Percentiles rank a stretch among this genome's conserved stretches.
phyloP scores from a whole-genome alignment of 2,888 invertebrate species.

The Limnephilus lunatus region DNA sequence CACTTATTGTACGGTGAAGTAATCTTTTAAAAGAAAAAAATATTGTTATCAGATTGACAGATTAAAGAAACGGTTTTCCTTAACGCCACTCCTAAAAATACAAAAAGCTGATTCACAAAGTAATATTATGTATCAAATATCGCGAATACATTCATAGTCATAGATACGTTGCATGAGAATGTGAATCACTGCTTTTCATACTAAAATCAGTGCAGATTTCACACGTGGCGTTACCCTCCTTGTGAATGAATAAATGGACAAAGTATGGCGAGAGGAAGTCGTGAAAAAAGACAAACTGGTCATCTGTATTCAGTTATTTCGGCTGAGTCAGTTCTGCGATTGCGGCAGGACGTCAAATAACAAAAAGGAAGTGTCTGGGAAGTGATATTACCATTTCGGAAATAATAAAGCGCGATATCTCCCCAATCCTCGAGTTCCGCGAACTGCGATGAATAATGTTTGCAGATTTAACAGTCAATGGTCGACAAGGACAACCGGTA shows the following conservation, averaged over 20 bases:
- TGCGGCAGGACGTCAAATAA: neutral
- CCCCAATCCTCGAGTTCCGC: neutral
- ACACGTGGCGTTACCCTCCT: neutral
- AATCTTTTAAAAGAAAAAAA: neutral
- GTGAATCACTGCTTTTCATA: neutral
- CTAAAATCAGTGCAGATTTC: neutral
- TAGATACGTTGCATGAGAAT: neutral
- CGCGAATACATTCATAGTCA: neutral
- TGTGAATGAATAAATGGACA: neutral
- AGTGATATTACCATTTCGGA: neutral
- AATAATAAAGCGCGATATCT: neutral
- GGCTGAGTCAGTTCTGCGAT: neutral
- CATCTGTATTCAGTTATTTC: neutral
- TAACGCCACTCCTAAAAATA: neutral
- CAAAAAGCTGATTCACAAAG: neutral
- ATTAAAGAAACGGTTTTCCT: neutral
- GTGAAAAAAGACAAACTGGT: neutral
- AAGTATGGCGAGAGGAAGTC: neutral
- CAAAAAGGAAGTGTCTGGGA: conserved; percentile 2
- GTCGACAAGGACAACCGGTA: neutral
- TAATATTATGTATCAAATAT: neutral
- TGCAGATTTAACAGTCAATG: neutral
- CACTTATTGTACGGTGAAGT: neutral
- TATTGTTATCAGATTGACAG: neutral
- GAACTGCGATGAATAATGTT: neutral